phyloP scores from a whole-genome alignment of 2,888 invertebrate genomes.

The Tuberolachnus salignus region DNA sequence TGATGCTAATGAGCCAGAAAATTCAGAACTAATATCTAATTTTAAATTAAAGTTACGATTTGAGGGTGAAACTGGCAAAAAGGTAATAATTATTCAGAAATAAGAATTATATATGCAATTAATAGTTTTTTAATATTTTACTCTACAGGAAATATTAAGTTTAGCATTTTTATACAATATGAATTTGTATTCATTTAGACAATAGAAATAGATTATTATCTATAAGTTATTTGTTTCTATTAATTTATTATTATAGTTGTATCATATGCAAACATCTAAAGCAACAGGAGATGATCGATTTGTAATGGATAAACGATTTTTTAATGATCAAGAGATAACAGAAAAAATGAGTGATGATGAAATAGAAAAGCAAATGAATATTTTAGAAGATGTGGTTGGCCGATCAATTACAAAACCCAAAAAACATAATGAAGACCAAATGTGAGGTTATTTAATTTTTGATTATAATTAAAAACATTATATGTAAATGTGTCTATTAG shows the following conservation, averaged over 20 bases:
- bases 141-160: not conserved
- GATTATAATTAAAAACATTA: too few species aligned
- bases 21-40: constrained; percentile 28
- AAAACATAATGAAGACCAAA: constrained; percentile 22
- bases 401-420: constrained; percentile 39
- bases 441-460: constrained; percentile 24
- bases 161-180: not conserved
- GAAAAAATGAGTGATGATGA: constrained; percentile 46
- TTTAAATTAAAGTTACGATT: constrained; percentile 49
- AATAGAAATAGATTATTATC: too few species aligned
- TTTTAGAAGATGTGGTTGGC: constrained; percentile 49
- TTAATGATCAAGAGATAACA: constrained; percentile 50
- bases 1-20: constrained; percentile 33
- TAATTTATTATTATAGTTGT: constrained; percentile 40
- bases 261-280: constrained; percentile 54
- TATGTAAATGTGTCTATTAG: too few species aligned
- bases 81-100: constrained; percentile 31
- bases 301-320: constrained; percentile 56
- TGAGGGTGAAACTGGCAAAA: constrained; percentile 52
- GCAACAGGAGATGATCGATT: constrained; percentile 56
- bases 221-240: not conserved
- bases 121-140: not conserved
- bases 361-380: constrained; percentile 53
- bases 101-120: not conserved
- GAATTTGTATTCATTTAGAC: too few species aligned